These are phyloP conservation scores for Coleophora deauratella DNA, from an alignment of 2,888 invertebrate species.

Conservation along the genomic window DNA sequence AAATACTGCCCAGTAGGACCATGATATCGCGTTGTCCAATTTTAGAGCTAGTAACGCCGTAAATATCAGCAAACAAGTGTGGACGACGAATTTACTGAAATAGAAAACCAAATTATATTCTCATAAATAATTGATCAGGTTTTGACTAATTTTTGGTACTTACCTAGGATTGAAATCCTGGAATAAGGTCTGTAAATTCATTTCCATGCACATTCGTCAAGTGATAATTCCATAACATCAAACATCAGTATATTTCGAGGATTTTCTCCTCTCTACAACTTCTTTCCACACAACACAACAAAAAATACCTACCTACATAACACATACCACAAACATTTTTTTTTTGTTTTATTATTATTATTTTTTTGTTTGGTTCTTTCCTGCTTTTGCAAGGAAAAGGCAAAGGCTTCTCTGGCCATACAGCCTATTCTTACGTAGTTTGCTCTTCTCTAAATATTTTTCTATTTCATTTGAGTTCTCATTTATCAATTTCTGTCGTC, in stretches of 20 bases:
- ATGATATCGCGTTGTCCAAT: slow-evolving; percentile 89
- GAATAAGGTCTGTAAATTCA: slow-evolving; percentile 92
- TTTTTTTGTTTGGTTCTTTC: no score
- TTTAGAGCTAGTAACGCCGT: slow-evolving; percentile 92
- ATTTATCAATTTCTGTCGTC: no score
- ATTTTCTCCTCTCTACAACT: no score
- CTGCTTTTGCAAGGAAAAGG: no score
- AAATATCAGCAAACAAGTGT: slow-evolving; percentile 93
- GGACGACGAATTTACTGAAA: slow-evolving; percentile 96
- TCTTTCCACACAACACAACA: no score
- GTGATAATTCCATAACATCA: slow-evolving; percentile 33
- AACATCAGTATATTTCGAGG: slow-evolving; percentile 23
- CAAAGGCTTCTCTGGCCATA: no score
- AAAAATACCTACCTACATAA: no score
- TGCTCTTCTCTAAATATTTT: no score
- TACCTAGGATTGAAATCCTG: slow-evolving; percentile 95
- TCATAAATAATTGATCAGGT: not conserved
- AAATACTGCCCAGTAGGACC: slow-evolving; percentile 98
- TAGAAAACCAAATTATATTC: slow-evolving; percentile 4
- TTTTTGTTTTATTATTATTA: no score
- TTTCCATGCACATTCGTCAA: slow-evolving; percentile 69
- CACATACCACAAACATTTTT: no score
- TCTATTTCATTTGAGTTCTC: no score
- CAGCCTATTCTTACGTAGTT: no score
- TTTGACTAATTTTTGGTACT: slow-evolving; percentile 1